A percentile compares a stretch with the other conserved stretches of the same genome.
Conservation (phyloP, 2,888 invertebrate genomes). For the Acheta domesticus region DNA sequence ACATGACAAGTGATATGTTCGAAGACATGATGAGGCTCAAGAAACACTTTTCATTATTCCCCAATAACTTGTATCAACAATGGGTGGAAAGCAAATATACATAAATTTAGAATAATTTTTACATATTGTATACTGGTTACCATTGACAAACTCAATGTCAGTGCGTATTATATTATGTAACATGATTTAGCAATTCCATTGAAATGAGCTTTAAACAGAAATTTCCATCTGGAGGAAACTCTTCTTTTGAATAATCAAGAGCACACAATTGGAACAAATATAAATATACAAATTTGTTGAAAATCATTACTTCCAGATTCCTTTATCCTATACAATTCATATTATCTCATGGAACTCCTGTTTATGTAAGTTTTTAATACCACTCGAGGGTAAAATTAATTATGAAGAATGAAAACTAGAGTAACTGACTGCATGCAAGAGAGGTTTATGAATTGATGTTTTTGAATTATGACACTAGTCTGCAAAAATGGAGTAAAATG, state of each 20-base stretch:
- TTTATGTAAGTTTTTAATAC: not conserved
- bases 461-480: not conserved
- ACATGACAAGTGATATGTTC: not conserved
- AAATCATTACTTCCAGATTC: not conserved
- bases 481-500: conserved; percentile 4
- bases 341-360: not conserved
- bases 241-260: no score
- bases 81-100: not conserved
- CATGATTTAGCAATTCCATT: no score
- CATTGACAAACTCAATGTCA: not conserved
- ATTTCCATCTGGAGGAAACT: no score
- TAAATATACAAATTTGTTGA: no score
- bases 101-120: not conserved
- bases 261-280: no score
- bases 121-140: not conserved
- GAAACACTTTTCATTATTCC: not conserved
- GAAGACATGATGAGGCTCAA: not conserved
- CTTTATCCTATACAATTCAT: not conserved
- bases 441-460: conserved; percentile 4
- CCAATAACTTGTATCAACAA: not conserved
- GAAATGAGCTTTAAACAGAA: no score
- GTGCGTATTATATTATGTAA: no score
- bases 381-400: not conserved
- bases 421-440: conserved; percentile 1
- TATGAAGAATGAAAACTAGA: not conserved